These are phyloP conservation scores for Doryteuthis pealeii DNA, from an alignment of 1,140 invertebrate genomes.

Conservation along the genomic window DNA sequence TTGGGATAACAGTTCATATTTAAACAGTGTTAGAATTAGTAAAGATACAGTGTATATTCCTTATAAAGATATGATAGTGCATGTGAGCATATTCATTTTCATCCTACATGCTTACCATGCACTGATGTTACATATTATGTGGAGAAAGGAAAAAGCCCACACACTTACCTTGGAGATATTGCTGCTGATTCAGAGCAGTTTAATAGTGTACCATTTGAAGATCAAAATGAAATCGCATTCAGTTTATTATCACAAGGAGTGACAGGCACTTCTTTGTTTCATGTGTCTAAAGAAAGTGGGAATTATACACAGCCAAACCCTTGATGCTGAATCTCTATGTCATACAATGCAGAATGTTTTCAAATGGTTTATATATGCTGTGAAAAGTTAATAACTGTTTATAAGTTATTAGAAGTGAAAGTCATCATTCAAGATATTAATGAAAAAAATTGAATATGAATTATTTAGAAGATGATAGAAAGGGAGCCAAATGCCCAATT, in stretches of 20 bases:
- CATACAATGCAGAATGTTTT: neutral
- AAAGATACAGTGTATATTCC: too few species aligned
- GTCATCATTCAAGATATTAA: neutral
- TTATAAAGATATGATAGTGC: too few species aligned
- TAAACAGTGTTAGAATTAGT: too few species aligned
- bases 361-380: neutral
- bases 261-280: neutral
- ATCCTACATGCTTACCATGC: too few species aligned
- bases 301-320: neutral
- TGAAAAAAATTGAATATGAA: neutral
- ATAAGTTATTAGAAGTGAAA: neutral
- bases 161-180: neutral
- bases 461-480: too few species aligned
- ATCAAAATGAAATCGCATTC: neutral
- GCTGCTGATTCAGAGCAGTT: neutral
- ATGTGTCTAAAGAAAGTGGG: neutral
- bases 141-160: too few species aligned
- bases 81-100: too few species aligned
- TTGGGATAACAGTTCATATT: too few species aligned
- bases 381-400: neutral
- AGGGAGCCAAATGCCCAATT: too few species aligned
- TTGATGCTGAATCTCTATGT: neutral
- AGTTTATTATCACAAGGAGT: neutral
- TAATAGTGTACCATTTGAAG: neutral
- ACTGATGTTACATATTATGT: too few species aligned